Evolutionary conservation across 2,888 invertebrate species (phyloP).

Genomic region (Corbicula japonica): DNA sequence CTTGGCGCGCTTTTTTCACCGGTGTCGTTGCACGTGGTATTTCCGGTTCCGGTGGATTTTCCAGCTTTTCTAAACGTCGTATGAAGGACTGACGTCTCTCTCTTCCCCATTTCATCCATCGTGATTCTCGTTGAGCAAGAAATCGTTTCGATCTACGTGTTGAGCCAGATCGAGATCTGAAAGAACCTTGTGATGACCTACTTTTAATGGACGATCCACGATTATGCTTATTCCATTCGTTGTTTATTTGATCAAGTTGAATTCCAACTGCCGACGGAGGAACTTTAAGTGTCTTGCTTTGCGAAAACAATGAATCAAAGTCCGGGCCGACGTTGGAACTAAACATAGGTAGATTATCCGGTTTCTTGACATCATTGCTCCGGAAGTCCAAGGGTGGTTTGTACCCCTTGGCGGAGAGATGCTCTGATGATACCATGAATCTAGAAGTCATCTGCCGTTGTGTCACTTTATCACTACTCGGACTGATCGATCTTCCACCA

Average conservation of each 20-base stretch:
- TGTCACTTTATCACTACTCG: slow-evolving; percentile 11
- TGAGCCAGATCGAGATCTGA: slow-evolving; percentile 76
- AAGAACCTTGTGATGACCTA: slow-evolving; percentile 72
- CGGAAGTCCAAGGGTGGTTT: slow-evolving; percentile 35
- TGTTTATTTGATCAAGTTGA: slow-evolving; percentile 71
- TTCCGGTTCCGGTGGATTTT: slow-evolving; percentile 75
- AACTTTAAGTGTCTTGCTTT: slow-evolving; percentile 57
- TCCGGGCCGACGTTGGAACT: slow-evolving; percentile 58
- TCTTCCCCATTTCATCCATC: slow-evolving; percentile 81
- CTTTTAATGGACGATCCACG: slow-evolving; percentile 64
- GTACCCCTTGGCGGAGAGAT: slow-evolving; percentile 17
- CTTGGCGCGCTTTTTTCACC: slow-evolving; percentile 84
- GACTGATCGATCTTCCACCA: slow-evolving; percentile 13
- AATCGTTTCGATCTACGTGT: slow-evolving; percentile 73
- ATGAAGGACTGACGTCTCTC: slow-evolving; percentile 82
- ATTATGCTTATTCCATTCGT: slow-evolving; percentile 73
- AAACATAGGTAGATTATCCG: slow-evolving; percentile 38
- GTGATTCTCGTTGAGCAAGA: slow-evolving; percentile 69
- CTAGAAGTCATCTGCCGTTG: slow-evolving; percentile 29
- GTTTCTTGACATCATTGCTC: slow-evolving; percentile 41
- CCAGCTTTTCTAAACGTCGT: slow-evolving; percentile 77
- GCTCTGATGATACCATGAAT: slow-evolving; percentile 17
- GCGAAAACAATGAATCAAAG: slow-evolving; percentile 70
- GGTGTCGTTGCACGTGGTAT: slow-evolving; percentile 83
- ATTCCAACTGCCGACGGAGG: slow-evolving; percentile 61